Evolutionary conservation across 2,888 invertebrate species (phyloP).

Genomic region (Pollenia angustigena): DNA sequence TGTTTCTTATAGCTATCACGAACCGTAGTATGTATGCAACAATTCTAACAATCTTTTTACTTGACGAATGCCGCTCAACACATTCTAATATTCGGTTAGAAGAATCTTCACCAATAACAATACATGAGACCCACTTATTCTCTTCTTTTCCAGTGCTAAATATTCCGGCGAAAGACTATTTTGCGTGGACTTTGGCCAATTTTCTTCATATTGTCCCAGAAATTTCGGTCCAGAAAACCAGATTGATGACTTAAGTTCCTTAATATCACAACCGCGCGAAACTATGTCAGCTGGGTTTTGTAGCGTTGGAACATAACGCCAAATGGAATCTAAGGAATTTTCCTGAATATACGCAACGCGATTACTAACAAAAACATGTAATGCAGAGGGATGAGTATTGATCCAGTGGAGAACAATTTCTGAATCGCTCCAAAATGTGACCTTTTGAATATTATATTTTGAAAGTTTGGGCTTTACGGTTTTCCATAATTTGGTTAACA

Average conservation of each 20-base stretch:
- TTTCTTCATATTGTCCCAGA: neutral
- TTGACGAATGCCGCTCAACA: neutral
- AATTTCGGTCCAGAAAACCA: neutral
- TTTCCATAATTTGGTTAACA: no score
- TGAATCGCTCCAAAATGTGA: conserved; percentile 6
- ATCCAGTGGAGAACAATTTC: neutral
- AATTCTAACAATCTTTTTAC: neutral
- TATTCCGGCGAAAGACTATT: neutral
- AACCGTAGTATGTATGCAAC: conserved; percentile 13
- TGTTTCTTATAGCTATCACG: neutral
- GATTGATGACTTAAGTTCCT: neutral
- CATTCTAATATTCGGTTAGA: neutral
- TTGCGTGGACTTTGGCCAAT: neutral
- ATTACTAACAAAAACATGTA: neutral
- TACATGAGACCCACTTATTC: neutral
- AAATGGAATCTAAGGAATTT: neutral
- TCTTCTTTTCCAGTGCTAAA: neutral
- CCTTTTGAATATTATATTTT: neutral
- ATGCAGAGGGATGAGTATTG: neutral
- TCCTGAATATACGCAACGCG: neutral
- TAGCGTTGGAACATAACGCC: neutral
- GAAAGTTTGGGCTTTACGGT: neutral
- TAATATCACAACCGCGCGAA: neutral
- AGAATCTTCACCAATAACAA: neutral
- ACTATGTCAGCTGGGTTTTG: neutral